These are phyloP conservation scores for Drosophila punjabiensis DNA, from an alignment of 1,140 invertebrate genomes.

Conservation along the genomic window DNA sequence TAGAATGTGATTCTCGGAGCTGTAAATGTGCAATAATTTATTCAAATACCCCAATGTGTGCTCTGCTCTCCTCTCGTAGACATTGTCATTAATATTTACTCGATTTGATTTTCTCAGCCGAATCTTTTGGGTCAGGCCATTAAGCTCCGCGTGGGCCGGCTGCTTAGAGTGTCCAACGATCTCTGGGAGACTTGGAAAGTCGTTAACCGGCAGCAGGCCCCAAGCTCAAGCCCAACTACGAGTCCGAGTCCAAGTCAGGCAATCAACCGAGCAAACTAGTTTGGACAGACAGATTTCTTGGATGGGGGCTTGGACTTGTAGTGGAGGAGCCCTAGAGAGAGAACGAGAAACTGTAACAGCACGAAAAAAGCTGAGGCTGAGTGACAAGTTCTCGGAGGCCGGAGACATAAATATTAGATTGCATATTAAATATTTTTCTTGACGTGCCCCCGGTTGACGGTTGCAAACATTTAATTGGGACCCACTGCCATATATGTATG, in stretches of 20 bases:
- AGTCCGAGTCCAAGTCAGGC: slow-evolving; percentile 32
- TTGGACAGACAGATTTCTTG: slow-evolving; percentile 59
- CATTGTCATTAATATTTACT: slow-evolving; percentile 79
- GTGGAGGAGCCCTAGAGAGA: slow-evolving; percentile 18
- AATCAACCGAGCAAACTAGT: slow-evolving; percentile 76
- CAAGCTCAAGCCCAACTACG: not conserved
- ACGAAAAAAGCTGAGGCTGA: slow-evolving; percentile 51
- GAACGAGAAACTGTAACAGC: slow-evolving; percentile 57
- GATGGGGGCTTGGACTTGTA: not conserved
- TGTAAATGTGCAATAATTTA: slow-evolving; percentile 83
- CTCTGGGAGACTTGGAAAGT: slow-evolving; percentile 67
- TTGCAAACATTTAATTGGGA: slow-evolving; percentile 36
- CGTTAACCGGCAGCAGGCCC: slow-evolving; percentile 66
- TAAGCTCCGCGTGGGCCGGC: slow-evolving; percentile 66
- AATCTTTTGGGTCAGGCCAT: slow-evolving; percentile 67
- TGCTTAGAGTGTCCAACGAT: slow-evolving; percentile 14
- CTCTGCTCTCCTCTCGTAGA: slow-evolving; percentile 32
- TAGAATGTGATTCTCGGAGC: slow-evolving; percentile 73
- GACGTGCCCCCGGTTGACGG: slow-evolving; percentile 9
- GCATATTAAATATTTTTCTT: slow-evolving; percentile 42
- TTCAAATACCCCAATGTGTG: slow-evolving; percentile 79
- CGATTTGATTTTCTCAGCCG: slow-evolving; percentile 43
- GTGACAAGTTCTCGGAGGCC: slow-evolving; percentile 63
- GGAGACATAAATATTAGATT: slow-evolving; percentile 45
- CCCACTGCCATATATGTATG: not conserved